These are phyloP conservation scores for Melanotaenia duboulayi DNA, from an alignment of 2,113 vertebrate genomes.

Conservation along the genomic window DNA sequence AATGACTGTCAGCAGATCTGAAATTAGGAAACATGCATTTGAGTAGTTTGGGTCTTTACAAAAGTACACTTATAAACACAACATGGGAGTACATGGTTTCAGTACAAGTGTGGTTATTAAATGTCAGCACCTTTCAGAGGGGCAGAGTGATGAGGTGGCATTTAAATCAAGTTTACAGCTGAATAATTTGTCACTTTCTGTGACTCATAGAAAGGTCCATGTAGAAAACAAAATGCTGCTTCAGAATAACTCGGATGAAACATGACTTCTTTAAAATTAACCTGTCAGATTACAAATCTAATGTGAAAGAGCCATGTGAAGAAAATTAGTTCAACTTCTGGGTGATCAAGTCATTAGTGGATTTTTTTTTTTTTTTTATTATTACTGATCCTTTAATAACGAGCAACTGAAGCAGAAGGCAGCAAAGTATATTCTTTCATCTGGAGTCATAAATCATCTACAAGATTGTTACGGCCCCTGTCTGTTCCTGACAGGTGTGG, in stretches of 20 bases:
- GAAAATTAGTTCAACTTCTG: constrained; percentile 13
- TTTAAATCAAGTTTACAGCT: constrained; percentile 35
- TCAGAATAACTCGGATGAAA: constrained; percentile 31
- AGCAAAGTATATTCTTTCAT: constrained; percentile 12
- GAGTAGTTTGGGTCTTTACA: constrained; percentile 34
- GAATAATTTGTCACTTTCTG: constrained; percentile 39
- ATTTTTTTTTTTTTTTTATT: constrained; percentile 28
- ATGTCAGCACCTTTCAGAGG: constrained; percentile 51
- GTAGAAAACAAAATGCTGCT: constrained; percentile 39
- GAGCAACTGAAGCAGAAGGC: not conserved
- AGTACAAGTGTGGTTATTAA: constrained; percentile 41
- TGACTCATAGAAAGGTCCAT: constrained; percentile 26
- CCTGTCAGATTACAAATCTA: constrained; percentile 14
- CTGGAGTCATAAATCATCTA: constrained; percentile 26
- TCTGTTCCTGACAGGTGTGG: no score
- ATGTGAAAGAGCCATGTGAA: not conserved
- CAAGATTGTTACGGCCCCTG: no score
- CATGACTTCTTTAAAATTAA: constrained; percentile 14
- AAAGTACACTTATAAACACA: constrained; percentile 61
- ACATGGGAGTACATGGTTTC: constrained; percentile 37
- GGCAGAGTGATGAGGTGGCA: constrained; percentile 44
- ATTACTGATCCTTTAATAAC: constrained; percentile 6
- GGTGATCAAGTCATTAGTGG: not conserved
- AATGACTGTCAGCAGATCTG: constrained; percentile 50
- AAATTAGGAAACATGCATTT: constrained; percentile 42